Evolutionary conservation across 2,888 invertebrate genomes (phyloP), one percentile per base, ranked within the genome.

Genomic region (Cosmorhoe ocellata): DNA sequence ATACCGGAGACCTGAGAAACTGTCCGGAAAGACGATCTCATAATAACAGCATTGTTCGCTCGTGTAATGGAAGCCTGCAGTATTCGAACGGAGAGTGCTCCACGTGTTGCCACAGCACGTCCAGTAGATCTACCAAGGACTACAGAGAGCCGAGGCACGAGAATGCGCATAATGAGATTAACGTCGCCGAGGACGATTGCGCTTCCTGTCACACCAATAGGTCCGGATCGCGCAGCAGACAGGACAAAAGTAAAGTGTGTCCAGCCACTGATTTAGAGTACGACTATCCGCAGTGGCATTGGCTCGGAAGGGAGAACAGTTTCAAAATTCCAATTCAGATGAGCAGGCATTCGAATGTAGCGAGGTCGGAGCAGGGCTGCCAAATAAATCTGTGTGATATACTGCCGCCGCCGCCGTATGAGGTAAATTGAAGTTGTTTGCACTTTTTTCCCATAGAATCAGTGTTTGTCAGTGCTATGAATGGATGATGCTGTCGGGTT

Each of bases 331-430:
- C 89, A 67, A 84, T 89, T 73, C 89, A 81, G 74, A 74, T 81
- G 67, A 73, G 85, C 66, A 80, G 88, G 78, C 84, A 88, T 76
- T 86, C 88, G 73, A 87, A 83, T 67, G 82, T 84, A 66, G 81
- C 84, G 70, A 82, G 84, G 75, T 86, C 88, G 69, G 90, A 89
- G 67, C 89, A 88, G 73, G 84, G 89, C 76, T 90, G 90, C 84
- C 91, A 91, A 83, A 87, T 91, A 73, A 93, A 93, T 83, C 92
- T 93, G 84, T 92, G 92, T 81, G 93, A 93, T 81, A 92, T 93
- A 91, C 75, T 93, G 63, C 93, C 93, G 53, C 92, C 92, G 62
- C 92, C 92, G 32, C 92, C 92, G 61, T 92, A 92, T 76, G 92
- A 92, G 88, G 90, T 89, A 84, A 83, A 78, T 79, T 84, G 81